These are phyloP conservation scores for Eriosoma lanigerum DNA, from an alignment of 1,140 invertebrate species.

Conservation along the genomic window DNA sequence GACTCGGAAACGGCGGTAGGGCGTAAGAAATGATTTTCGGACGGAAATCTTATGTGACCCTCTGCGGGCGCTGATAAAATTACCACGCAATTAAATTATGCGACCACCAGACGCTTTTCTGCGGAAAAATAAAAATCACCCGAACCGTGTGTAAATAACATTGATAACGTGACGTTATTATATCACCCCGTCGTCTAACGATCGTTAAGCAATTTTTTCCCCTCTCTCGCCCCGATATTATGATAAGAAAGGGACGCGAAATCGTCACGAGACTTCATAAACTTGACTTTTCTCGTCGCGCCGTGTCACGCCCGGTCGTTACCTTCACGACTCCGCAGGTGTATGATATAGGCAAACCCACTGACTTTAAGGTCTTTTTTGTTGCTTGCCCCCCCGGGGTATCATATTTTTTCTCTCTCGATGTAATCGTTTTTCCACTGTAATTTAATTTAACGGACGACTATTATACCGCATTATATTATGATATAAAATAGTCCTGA, in stretches of 20 bases:
- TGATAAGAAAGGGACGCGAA: too few relatives aligned
- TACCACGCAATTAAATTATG: conserved; percentile 38
- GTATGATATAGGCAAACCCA: conserved; percentile 13
- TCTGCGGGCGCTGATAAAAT: conserved; percentile 1
- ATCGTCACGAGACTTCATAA: conserved; percentile 6
- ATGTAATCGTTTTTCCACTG: conserved; percentile 14
- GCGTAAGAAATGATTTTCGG: background rate
- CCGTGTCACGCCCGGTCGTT: too few relatives aligned
- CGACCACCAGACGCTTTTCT: background rate
- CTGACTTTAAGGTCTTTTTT: background rate
- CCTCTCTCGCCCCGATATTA: background rate
- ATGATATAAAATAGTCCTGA: too few relatives aligned
- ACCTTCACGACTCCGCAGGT: background rate
- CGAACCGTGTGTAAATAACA: conserved; percentile 13
- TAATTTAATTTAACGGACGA: background rate
- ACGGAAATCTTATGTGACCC: conserved; percentile 33
- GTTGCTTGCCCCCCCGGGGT: background rate
- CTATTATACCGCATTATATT: too few relatives aligned
- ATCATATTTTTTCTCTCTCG: background rate
- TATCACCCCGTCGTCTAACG: background rate
- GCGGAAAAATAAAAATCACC: background rate
- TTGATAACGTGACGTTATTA: conserved; percentile 7
- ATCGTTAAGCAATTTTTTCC: background rate
- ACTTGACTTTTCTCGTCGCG: background rate
- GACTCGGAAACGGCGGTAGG: background rate